Conservation (phyloP, 2,113 vertebrate species). For the Procavia capensis region DNA sequence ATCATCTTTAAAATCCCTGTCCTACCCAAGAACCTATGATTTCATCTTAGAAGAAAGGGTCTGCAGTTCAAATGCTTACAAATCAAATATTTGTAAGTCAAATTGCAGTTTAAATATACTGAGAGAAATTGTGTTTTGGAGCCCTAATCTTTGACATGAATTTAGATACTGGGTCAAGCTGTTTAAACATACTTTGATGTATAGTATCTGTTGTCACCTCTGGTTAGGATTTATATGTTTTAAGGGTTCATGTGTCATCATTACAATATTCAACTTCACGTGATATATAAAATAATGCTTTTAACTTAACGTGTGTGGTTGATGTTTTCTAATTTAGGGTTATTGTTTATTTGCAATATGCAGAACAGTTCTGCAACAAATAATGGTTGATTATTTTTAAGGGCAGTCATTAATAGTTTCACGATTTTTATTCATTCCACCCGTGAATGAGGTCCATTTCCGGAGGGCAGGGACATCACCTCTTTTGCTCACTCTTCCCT, state of each 20-base stretch:
- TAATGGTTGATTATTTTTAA: neutral
- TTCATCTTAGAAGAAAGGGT: neutral
- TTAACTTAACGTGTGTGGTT: neutral
- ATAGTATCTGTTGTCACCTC: neutral
- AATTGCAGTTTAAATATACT: neutral
- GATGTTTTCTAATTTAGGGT: conserved; percentile 29
- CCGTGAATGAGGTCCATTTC: neutral
- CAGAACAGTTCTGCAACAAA: neutral
- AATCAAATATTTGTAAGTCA: neutral
- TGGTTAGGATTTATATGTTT: neutral
- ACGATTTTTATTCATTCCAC: neutral
- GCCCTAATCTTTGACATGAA: neutral
- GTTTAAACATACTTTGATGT: neutral
- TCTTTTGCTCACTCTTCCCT: neutral
- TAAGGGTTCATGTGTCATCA: neutral
- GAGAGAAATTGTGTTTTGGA: conserved; percentile 38
- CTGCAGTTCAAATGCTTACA: neutral
- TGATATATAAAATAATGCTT: neutral
- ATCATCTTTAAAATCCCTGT: neutral
- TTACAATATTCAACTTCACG: neutral
- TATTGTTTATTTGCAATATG: neutral
- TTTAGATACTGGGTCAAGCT: neutral
- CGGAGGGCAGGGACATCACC: neutral
- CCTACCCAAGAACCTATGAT: neutral
- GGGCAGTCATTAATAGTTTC: neutral